phyloP scores from a whole-genome alignment of 2,113 vertebrate genomes.

The Mungos mungo region DNA sequence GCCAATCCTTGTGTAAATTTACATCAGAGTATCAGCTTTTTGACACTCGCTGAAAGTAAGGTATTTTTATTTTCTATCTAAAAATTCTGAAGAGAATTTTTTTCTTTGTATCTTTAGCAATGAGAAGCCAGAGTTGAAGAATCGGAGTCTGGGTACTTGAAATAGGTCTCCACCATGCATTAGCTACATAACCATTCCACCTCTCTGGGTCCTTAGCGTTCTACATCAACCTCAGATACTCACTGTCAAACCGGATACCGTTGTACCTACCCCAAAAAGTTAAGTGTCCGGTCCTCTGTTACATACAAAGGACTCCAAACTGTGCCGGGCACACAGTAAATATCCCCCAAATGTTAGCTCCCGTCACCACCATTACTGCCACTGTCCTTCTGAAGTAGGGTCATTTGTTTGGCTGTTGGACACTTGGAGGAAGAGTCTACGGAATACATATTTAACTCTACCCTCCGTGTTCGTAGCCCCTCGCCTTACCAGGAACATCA shows the following conservation, averaged over 20 bases:
- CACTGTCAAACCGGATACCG: neutral
- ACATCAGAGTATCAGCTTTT: conserved; percentile 1
- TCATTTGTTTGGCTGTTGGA: neutral
- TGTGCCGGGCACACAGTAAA: neutral
- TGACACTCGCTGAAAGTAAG: neutral
- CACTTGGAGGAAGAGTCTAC: neutral
- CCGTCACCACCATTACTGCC: neutral
- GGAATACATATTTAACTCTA: neutral
- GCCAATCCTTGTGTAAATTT: conserved; percentile 43
- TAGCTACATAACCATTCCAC: neutral
- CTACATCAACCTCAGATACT: neutral
- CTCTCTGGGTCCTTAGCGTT: neutral
- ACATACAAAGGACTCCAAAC: neutral
- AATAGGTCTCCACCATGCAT: neutral
- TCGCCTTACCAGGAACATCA: conserved; percentile 6
- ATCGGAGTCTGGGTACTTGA: neutral
- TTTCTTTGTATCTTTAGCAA: neutral
- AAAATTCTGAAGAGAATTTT: conserved; percentile 2
- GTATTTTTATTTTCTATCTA: neutral
- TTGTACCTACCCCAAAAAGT: neutral
- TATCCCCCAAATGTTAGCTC: neutral
- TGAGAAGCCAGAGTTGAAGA: neutral
- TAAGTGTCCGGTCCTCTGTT: neutral
- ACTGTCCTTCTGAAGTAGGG: neutral
- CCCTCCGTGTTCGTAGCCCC: neutral